These are phyloP conservation scores for Cyprinodon tularosa DNA, from an alignment of 2,113 vertebrate genomes.

Conservation along the genomic window DNA sequence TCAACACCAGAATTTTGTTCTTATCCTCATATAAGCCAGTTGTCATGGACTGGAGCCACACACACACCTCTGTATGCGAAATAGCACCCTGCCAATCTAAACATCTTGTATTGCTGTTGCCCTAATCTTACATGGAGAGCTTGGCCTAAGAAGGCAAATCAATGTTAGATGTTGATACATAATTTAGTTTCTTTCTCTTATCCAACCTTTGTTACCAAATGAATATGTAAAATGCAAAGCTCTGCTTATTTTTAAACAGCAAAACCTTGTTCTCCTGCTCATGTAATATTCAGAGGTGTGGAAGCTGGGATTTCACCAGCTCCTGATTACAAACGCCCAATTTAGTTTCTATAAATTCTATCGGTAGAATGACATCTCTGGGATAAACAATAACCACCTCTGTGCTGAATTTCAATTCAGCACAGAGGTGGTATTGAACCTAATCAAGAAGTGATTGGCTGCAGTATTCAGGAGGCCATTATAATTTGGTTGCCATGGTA, in stretches of 20 bases:
- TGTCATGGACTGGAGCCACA: conserved; percentile 34
- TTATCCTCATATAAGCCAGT: conserved; percentile 51
- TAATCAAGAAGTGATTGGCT: not conserved
- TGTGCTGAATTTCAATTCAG: conserved; percentile 6
- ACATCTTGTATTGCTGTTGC: conserved; percentile 46
- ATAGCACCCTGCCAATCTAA: conserved; percentile 35
- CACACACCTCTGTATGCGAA: conserved; percentile 51
- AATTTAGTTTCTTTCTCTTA: conserved; percentile 65
- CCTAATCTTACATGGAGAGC: conserved; percentile 47
- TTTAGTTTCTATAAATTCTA: conserved; percentile 31
- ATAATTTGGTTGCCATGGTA: not conserved
- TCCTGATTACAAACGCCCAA: conserved; percentile 59
- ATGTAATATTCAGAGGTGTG: conserved; percentile 61
- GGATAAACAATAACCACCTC: conserved; percentile 14
- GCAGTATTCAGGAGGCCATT: not conserved
- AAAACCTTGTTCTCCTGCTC: conserved; percentile 53
- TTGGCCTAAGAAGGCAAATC: conserved; percentile 51
- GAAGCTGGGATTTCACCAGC: conserved; percentile 50
- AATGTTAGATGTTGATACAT: conserved; percentile 57
- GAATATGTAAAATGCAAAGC: conserved; percentile 63
- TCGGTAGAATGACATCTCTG: conserved; percentile 15
- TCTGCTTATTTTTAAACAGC: conserved; percentile 57
- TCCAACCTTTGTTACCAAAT: conserved; percentile 70
- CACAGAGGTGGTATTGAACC: not conserved
- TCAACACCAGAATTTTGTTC: conserved; percentile 21